Evolutionary conservation across 2,797 vertebrate genomes (phyloP), one percentile per base, ranked within the genome.

Genomic region (Picus viridis): DNA sequence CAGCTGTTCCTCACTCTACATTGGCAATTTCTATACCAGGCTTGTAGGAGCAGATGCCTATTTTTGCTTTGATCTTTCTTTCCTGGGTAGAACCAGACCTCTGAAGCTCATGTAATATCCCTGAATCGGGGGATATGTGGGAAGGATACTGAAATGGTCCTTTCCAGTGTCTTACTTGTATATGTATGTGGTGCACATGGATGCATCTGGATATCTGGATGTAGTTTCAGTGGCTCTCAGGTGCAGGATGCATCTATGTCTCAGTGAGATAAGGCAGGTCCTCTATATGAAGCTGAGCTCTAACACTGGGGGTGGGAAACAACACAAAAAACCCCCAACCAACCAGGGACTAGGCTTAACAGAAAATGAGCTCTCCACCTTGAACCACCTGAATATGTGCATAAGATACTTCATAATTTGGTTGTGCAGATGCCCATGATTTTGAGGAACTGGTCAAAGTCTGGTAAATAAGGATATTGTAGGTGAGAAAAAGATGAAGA

Each of bases 101-200:
- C 68, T 45, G 43, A 63, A 14, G 27, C 45, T 85, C 13, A 19
- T 20, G 10, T 10, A 64, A 61, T 54, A 59, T 75, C 45, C n/a
- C 22, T 74, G 63, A 77, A 45, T 71, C 24, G 54, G 18, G 27
- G 19, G 7, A 30, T 32, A 36, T 32, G 12, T 41, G 23, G 39
- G 49, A 74, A 2, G 54, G 32, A 43, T 56, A 22, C 29, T 7
- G 19, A 61, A n/a, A 6, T 23, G 24, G 14, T 26, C 10, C 32
- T 9, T 36, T 68, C 49, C 47, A 30, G 39, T 74, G 78, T 74
- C 57, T 56, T 51, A 17, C 24, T 24, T 18, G 4, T 63, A 10
- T 27, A 30, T 9, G 2, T 24, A 11, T 6, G 18, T 10, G 7
- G 7, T 8, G 6, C 11, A 56, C 2, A 0, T 9, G 18, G 49